phyloP scores from a whole-genome alignment of 1,140 invertebrate genomes.

The Rhagoletis zephyria region DNA sequence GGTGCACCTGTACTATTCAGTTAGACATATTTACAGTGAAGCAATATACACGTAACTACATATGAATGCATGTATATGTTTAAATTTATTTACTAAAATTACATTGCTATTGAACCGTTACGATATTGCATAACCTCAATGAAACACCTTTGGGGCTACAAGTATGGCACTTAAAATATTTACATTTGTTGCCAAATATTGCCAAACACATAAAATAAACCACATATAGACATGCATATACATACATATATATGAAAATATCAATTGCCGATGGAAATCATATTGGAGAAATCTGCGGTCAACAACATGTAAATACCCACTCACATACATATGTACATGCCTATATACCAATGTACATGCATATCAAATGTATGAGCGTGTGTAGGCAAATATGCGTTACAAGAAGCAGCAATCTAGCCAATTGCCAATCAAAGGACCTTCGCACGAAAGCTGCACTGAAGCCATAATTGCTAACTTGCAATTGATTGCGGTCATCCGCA shows the following conservation, averaged over 20 bases:
- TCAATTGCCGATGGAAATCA: slow-evolving; percentile 41
- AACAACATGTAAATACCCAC: background rate
- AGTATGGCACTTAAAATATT: slow-evolving; percentile 4
- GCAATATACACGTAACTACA: too few relatives aligned
- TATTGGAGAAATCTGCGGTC: slow-evolving; percentile 43
- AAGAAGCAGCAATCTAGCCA: slow-evolving; percentile 3
- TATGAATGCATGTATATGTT: too few relatives aligned
- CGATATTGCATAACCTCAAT: slow-evolving; percentile 15
- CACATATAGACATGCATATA: background rate
- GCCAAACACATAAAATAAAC: background rate
- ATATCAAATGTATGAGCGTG: too few relatives aligned
- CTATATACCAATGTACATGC: background rate
- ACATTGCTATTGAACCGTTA: background rate
- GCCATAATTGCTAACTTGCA: slow-evolving; percentile 49
- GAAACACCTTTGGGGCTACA: slow-evolving; percentile 12
- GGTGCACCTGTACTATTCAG: too few relatives aligned
- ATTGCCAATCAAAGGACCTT: slow-evolving; percentile 36
- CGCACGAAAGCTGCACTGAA: slow-evolving; percentile 15
- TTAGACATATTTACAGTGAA: too few relatives aligned
- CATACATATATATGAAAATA: background rate
- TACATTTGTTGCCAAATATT: slow-evolving; percentile 32
- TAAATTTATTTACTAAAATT: background rate
- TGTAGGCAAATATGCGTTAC: too few relatives aligned
- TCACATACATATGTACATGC: too few relatives aligned
- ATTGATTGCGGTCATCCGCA: slow-evolving; percentile 38